A percentile compares a stretch with the other conserved stretches of the same genome.
Conservation (phyloP, 2,888 invertebrate genomes). For the Stenoptilia bipunctidactyla region DNA sequence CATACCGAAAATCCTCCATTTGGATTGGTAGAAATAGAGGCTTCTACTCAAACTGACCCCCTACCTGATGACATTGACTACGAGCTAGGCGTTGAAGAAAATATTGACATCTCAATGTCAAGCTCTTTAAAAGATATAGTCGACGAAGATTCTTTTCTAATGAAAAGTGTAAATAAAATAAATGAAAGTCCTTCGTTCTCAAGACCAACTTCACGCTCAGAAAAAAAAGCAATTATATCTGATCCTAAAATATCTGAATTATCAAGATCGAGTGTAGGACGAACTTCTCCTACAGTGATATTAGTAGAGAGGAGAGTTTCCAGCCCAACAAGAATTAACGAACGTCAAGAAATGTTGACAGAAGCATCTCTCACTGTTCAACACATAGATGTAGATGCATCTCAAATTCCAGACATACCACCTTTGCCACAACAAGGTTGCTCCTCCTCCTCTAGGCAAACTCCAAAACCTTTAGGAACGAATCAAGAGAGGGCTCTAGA, state of each 20-base stretch:
- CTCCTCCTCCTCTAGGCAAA: constrained; percentile 23
- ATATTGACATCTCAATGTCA: constrained; percentile 55
- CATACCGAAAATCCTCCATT: constrained; percentile 23
- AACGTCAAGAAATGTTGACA: constrained; percentile 73
- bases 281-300: constrained; percentile 74
- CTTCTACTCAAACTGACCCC: constrained; percentile 89
- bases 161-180: constrained; percentile 10
- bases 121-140: constrained; percentile 55
- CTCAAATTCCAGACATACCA: constrained; percentile 51
- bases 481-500: constrained; percentile 38
- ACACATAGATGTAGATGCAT: constrained; percentile 71
- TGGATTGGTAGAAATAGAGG: constrained; percentile 74
- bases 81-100: constrained; percentile 68
- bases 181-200: constrained; percentile 55
- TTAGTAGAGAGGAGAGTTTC: constrained; percentile 72
- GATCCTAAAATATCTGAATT: constrained; percentile 68
- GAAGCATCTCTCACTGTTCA: constrained; percentile 77
- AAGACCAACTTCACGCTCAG: constrained; percentile 67
- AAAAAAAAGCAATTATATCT: constrained; percentile 67
- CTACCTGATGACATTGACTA: constrained; percentile 82
- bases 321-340: constrained; percentile 71
- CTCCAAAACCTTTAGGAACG: neutral
- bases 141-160: constrained; percentile 67
- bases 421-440: constrained; percentile 56
- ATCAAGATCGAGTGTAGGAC: constrained; percentile 64